phyloP scores from a whole-genome alignment of 2,888 invertebrate species.

The Agriotes lineatus region DNA sequence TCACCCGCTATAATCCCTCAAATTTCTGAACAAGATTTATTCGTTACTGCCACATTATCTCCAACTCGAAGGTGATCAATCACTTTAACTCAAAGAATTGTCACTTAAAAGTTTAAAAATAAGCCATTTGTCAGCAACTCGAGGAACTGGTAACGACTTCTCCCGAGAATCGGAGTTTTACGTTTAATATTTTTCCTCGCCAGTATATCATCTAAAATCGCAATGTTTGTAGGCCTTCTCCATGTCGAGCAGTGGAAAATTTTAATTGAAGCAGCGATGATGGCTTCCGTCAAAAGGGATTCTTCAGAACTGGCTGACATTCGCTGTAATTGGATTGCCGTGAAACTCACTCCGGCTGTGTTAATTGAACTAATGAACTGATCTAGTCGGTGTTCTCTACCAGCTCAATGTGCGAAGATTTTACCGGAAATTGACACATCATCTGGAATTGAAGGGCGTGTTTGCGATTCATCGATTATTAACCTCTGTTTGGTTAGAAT shows the following conservation, averaged over 20 bases:
- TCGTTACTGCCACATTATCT: background rate
- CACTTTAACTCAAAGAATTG: slow-evolving; percentile 1
- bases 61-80: background rate
- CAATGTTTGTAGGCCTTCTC: background rate
- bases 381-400: slow-evolving; percentile 19
- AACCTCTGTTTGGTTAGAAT: too few species aligned
- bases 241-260: slow-evolving; percentile 35
- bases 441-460: too few species aligned
- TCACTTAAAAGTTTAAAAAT: background rate
- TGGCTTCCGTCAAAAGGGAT: slow-evolving; percentile 38
- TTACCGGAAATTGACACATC: too few species aligned
- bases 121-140: background rate
- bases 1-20: background rate
- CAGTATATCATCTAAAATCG: too few species aligned
- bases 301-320: slow-evolving; percentile 39
- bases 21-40: background rate
- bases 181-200: too few species aligned
- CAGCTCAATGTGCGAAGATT: too few species aligned
- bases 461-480: too few species aligned
- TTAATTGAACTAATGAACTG: slow-evolving; percentile 36
- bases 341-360: slow-evolving; percentile 35
- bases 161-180: too few species aligned
- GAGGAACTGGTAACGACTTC: too few species aligned
- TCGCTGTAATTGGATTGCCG: slow-evolving; percentile 39
- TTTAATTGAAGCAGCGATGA: slow-evolving; percentile 37